Conservation (phyloP, 1,140 invertebrate genomes). For the Danaus plexippus region DNA sequence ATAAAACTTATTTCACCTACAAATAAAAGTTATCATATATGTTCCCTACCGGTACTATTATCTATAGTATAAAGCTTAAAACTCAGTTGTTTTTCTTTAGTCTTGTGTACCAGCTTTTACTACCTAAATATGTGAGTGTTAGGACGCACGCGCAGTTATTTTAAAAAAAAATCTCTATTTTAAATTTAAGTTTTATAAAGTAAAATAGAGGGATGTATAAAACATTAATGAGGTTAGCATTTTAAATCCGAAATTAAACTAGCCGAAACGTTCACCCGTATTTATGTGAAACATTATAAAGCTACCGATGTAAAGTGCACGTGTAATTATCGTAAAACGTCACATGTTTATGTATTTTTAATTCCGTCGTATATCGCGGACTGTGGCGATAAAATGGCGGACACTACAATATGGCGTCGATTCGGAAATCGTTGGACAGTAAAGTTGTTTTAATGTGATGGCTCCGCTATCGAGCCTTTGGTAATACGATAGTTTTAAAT, state of each 20-base stretch:
- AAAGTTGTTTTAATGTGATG: conserved; percentile 59
- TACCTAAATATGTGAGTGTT: no score
- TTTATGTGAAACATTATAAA: conserved; percentile 52
- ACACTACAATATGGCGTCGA: conserved; percentile 41
- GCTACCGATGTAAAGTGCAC: conserved; percentile 52
- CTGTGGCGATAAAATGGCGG: conserved; percentile 49
- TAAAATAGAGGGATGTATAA: conserved; percentile 7
- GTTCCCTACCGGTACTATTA: no score
- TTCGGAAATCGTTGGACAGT: conserved; percentile 55
- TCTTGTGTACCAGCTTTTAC: no score
- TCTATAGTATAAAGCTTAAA: no score
- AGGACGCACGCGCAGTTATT: no score
- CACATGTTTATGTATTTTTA: conserved; percentile 68
- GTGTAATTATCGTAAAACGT: conserved; percentile 64
- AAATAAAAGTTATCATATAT: no score
- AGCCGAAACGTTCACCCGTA: conserved; percentile 31
- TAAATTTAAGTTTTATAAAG: no score
- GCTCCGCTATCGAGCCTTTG: conserved; percentile 40
- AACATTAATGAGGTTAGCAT: conserved; percentile 23
- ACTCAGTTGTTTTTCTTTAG: no score
- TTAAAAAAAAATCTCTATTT: no score
- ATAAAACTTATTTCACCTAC: no score
- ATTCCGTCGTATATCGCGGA: conserved; percentile 59
- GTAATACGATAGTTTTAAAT: conserved; percentile 17
- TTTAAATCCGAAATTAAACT: conserved; percentile 31